Evolutionary conservation across 2,797 vertebrate genomes (phyloP).

Genomic region (Cephalopachus bancanus): DNA sequence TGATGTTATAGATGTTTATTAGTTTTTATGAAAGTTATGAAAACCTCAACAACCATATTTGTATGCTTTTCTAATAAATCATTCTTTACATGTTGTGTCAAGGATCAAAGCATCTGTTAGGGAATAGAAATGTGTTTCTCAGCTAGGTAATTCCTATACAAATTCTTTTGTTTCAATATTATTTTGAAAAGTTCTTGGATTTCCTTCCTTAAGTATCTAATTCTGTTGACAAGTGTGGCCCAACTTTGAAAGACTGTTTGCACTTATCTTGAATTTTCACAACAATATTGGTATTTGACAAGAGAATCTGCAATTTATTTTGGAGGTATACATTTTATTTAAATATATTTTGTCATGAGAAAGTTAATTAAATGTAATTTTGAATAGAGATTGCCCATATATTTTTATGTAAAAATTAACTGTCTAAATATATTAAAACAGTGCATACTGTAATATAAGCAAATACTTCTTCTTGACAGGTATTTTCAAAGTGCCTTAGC

Average conservation of each 20-base stretch:
- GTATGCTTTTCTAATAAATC: constrained; percentile 45
- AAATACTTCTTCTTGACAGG: constrained; percentile 15
- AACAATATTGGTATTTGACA: constrained; percentile 70
- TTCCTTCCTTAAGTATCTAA: constrained; percentile 35
- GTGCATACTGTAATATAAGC: constrained; percentile 59
- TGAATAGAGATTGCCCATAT: constrained; percentile 64
- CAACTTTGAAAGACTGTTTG: constrained; percentile 48
- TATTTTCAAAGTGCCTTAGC: constrained; percentile 35
- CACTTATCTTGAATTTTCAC: constrained; percentile 72
- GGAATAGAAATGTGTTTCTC: not conserved
- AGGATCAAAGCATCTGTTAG: not conserved
- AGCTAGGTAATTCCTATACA: constrained; percentile 25
- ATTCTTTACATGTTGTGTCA: constrained; percentile 1
- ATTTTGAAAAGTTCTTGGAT: constrained; percentile 21
- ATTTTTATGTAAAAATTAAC: constrained; percentile 70
- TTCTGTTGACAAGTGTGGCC: constrained; percentile 8
- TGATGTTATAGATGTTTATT: constrained; percentile 10
- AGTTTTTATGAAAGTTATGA: not conserved
- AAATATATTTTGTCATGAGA: constrained; percentile 68
- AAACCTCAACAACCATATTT: constrained; percentile 11
- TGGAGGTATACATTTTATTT: constrained; percentile 59
- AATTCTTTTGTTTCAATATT: not conserved
- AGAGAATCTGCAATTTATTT: constrained; percentile 78
- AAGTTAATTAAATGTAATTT: constrained; percentile 65
- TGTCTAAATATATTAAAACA: constrained; percentile 59